Conservation (phyloP, 2,888 invertebrate species). For the Drosophila quasianomalipes region DNA sequence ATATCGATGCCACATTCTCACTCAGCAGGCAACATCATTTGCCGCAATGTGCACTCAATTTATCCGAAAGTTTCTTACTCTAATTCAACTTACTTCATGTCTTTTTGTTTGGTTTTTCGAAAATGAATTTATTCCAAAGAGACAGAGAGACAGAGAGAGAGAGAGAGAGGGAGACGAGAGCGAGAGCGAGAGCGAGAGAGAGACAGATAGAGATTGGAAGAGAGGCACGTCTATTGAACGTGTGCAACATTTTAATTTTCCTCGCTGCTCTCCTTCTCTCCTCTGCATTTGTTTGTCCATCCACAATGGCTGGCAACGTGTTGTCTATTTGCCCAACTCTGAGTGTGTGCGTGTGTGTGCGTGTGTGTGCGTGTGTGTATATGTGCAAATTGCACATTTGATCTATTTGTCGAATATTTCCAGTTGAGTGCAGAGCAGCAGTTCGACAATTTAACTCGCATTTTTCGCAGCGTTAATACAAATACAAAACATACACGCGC, state of each 20-base stretch:
- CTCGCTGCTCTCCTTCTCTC: background rate
- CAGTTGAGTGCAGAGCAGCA: constrained; percentile 55
- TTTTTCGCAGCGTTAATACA: constrained; percentile 20
- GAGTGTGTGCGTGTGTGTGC: constrained; percentile 7
- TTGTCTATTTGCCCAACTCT: constrained; percentile 8
- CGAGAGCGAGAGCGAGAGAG: background rate
- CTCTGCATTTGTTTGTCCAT: constrained; percentile 13
- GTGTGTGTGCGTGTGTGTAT: constrained; percentile 1
- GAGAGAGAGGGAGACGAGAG: background rate
- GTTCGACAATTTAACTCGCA: constrained; percentile 58
- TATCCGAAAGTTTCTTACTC: background rate
- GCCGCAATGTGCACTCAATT: background rate
- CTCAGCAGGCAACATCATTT: background rate
- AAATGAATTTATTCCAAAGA: background rate
- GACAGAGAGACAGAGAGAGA: background rate
- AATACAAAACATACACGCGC: constrained; percentile 3
- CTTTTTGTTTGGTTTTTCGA: background rate
- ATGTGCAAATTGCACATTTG: constrained; percentile 57
- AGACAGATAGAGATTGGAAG: background rate
- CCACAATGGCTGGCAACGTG: constrained; percentile 27
- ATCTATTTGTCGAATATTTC: constrained; percentile 69
- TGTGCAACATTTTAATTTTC: constrained; percentile 17
- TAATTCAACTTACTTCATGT: background rate
- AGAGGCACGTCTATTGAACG: background rate
- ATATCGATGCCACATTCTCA: background rate